Evolutionary conservation across 2,888 invertebrate species (phyloP), one percentile per base, ranked within the genome.

Genomic region (Eristalis arbustorum): DNA sequence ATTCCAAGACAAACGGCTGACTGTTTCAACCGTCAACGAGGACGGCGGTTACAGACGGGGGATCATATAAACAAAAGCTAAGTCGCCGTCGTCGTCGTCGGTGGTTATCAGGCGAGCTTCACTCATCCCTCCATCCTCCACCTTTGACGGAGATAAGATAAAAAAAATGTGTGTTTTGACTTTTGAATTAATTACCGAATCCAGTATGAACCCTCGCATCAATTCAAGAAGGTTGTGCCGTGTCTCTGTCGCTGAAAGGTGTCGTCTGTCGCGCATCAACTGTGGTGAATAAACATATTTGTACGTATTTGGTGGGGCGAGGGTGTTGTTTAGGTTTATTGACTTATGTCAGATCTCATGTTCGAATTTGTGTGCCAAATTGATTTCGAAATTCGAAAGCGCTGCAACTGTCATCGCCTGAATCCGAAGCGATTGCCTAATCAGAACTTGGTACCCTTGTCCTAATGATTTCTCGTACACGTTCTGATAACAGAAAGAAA

Each of bases 111-210:
- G 31, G 10, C 49, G 49, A 62, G 28, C 66, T 62, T 49, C 49
- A 40, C 75, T 73, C 76, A 76, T 84, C 76, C 68, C 77, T 71
- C 18, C 69, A 69, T 77, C 49, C 64, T 77, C 49, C 64, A 85
- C 76, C 68, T 81, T 81, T 69, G 59, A 13, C 66, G 56, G 23
- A 64, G 81, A 85, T 77, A 85, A 85, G 81, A 85, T 81, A 85
- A 56, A 37, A 64, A 77, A 77, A 69, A 25, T 42, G 25, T 28
- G 25, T 72, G 74, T 68, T 84, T 80, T 31, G 74, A 78, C 61
- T 77, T 22, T 74, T 77, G 69, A 77, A 77, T 77, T 85, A 85
- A 82, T 85, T 74, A 85, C 66, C 64, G 62, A 74, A 85, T 74
- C 25, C 85, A 85, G 85, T 85, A 69, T 71, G 49, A 69, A 85